Conservation (phyloP, 2,888 invertebrate species). For the Athrips mouffetella region DNA sequence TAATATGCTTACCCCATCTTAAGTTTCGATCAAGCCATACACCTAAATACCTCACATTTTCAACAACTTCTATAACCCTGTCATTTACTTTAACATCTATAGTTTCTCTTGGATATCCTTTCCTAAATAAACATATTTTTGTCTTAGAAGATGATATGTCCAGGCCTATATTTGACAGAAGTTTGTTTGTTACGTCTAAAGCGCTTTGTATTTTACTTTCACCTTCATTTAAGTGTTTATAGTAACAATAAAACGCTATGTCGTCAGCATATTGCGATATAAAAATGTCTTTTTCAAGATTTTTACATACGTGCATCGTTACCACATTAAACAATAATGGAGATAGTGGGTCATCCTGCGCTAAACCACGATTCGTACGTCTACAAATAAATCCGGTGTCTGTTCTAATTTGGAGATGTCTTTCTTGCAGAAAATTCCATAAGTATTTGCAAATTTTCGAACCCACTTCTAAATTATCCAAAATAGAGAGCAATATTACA, state of each 20-base stretch:
- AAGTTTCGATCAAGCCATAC: too few species aligned
- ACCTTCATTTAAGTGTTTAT: conserved; percentile 7
- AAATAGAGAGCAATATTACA: background rate
- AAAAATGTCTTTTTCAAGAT: conserved; percentile 1
- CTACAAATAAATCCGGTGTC: background rate
- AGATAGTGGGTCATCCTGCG: conserved; percentile 24
- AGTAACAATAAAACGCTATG: conserved; percentile 18
- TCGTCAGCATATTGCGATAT: conserved; percentile 18
- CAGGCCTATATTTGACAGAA: conserved; percentile 15
- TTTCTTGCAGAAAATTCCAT: conserved; percentile 18
- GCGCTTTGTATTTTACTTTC: background rate
- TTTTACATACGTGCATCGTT: conserved; percentile 5
- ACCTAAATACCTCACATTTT: too few species aligned
- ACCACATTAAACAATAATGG: conserved; percentile 23
- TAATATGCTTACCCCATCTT: too few species aligned
- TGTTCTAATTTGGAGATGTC: conserved; percentile 4
- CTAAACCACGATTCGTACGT: conserved; percentile 14
- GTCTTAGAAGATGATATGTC: conserved; percentile 25
- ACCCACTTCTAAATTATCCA: background rate
- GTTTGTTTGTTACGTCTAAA: conserved; percentile 3
- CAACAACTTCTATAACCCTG: conserved; percentile 7
- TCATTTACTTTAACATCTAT: conserved; percentile 14
- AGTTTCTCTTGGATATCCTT: conserved; percentile 12
- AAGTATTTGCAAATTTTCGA: conserved; percentile 14
- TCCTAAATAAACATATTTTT: conserved; percentile 28